Percentiles rank a stretch among this genome's conserved stretches.
These are phyloP conservation scores for Zoanthus solanderi DNA, from an alignment of 92 coral and sea anemone genomes.

Conservation along the genomic window DNA sequence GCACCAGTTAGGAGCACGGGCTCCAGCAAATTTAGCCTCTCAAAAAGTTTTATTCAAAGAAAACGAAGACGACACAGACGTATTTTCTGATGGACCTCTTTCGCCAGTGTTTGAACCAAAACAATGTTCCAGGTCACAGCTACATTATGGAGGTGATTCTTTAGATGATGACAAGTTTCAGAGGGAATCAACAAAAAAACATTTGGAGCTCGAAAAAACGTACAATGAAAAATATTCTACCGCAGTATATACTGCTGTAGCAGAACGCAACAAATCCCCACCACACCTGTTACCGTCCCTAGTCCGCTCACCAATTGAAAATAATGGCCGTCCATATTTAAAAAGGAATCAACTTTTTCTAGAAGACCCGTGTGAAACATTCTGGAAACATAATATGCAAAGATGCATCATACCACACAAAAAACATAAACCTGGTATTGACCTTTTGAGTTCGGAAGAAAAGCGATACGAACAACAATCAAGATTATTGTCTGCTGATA, in stretches of 20 bases:
- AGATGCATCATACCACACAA: background rate
- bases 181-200: background rate
- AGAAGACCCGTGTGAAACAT: background rate
- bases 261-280: background rate
- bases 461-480: background rate
- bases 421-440: background rate
- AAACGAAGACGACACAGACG: background rate
- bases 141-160: background rate
- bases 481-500: background rate
- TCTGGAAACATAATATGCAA: background rate
- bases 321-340: background rate
- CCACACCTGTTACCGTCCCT: too few species aligned
- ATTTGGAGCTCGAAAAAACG: background rate
- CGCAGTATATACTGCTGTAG: background rate
- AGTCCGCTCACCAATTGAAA: background rate
- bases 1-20: background rate
- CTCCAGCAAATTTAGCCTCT: background rate
- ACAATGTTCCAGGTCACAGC: background rate
- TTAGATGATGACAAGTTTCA: background rate
- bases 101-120: background rate
- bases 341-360: background rate
- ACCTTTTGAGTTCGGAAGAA: background rate
- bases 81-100: slow-evolving; percentile 1
- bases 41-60: background rate
- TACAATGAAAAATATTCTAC: background rate